A percentile compares a stretch with the other conserved stretches of the same genome.
Conservation (phyloP, 1,140 invertebrate species). For the Zaprionus davidi region DNA sequence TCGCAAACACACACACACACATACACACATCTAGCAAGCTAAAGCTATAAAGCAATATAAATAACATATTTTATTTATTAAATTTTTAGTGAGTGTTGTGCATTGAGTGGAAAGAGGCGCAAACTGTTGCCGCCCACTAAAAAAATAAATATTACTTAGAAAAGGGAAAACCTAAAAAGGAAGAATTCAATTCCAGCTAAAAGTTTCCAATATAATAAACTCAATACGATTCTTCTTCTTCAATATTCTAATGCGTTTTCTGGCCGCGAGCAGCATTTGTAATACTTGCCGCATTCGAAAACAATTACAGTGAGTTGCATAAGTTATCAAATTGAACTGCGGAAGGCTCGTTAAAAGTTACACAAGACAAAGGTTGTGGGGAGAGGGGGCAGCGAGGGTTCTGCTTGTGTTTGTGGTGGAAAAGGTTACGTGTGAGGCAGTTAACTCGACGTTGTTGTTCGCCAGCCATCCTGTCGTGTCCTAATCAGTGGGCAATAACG, state of each 20-base stretch:
- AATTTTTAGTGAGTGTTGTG: slow-evolving; percentile 79
- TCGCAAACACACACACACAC: slow-evolving; percentile 19
- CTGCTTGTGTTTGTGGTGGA: background rate
- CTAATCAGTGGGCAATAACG: slow-evolving; percentile 83
- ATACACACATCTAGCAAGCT: slow-evolving; percentile 3
- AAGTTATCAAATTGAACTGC: slow-evolving; percentile 74
- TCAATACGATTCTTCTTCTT: background rate
- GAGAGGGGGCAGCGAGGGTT: background rate
- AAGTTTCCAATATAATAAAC: slow-evolving; percentile 5
- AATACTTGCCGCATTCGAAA: background rate
- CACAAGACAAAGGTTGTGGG: slow-evolving; percentile 3
- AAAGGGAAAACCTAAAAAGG: background rate
- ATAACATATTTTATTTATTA: slow-evolving; percentile 81
- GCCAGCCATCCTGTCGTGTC: slow-evolving; percentile 37
- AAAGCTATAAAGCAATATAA: slow-evolving; percentile 77
- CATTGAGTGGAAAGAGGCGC: slow-evolving; percentile 71
- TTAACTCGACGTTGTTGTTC: slow-evolving; percentile 56
- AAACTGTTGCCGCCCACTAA: slow-evolving; percentile 48
- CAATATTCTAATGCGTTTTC: slow-evolving; percentile 73
- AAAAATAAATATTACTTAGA: slow-evolving; percentile 47
- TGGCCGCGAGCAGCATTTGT: slow-evolving; percentile 53
- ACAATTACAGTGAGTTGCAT: slow-evolving; percentile 64
- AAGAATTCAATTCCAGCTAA: slow-evolving; percentile 37
- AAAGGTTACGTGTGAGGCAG: slow-evolving; percentile 72
- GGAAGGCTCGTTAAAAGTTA: slow-evolving; percentile 69